Conservation (phyloP, 2,888 invertebrate species). For the Campoplex nolae region DNA sequence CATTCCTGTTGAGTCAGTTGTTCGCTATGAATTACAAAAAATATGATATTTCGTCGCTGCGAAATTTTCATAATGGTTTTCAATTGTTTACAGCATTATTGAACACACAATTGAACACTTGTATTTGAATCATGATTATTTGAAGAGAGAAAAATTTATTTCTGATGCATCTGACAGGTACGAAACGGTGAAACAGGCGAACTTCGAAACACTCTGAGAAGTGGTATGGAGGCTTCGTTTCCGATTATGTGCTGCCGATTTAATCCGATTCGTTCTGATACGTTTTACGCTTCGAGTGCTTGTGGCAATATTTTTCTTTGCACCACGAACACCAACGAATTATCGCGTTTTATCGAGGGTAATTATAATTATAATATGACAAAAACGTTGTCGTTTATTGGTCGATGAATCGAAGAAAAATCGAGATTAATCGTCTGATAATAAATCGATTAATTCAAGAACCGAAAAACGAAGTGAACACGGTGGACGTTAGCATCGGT, state of each 20-base stretch:
- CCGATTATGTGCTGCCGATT: constrained; percentile 81
- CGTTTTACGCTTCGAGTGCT: constrained; percentile 80
- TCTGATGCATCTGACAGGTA: constrained; percentile 72
- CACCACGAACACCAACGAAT: constrained; percentile 73
- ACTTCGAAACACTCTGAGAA: constrained; percentile 74
- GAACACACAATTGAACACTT: too few species aligned
- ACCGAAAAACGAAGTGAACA: constrained; percentile 81
- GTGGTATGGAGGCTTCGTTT: constrained; percentile 74
- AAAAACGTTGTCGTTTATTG: neutral
- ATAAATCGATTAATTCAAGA: constrained; percentile 74
- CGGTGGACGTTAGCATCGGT: constrained; percentile 78
- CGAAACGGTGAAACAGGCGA: constrained; percentile 77
- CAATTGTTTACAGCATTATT: neutral
- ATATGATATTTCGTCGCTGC: neutral
- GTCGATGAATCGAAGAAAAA: constrained; percentile 70
- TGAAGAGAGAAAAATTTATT: neutral
- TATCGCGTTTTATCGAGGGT: constrained; percentile 77
- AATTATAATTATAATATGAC: constrained; percentile 20
- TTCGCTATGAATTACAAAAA: neutral
- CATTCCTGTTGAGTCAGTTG: neutral
- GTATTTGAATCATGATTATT: too few species aligned
- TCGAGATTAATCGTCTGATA: constrained; percentile 25
- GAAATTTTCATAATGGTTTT: neutral
- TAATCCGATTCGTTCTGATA: constrained; percentile 74
- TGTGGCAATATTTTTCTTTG: constrained; percentile 81